These are phyloP conservation scores for Parnassius mnemosyne DNA, from an alignment of 2,888 invertebrate species.

Conservation along the genomic window DNA sequence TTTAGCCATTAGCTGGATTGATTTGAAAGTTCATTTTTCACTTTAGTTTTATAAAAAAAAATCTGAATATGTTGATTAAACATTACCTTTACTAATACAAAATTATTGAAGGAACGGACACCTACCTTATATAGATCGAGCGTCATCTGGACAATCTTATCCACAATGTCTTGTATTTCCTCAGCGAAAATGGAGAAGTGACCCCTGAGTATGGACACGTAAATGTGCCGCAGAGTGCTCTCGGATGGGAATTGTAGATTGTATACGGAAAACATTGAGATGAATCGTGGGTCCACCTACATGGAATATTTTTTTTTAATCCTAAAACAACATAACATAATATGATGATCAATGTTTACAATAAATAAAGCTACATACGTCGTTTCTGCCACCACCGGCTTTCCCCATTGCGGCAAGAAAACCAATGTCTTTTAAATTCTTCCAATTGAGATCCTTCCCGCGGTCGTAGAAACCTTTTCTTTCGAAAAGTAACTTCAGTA, in stretches of 20 bases:
- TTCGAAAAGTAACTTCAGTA: constrained; percentile 94
- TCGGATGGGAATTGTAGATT: constrained; percentile 93
- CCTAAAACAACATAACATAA: too few species aligned
- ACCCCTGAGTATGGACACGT: constrained; percentile 88
- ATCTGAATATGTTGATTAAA: too few species aligned
- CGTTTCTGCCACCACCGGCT: constrained; percentile 94
- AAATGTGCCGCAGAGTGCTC: constrained; percentile 88
- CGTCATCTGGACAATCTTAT: constrained; percentile 87
- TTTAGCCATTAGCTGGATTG: too few species aligned
- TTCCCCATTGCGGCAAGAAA: constrained; percentile 93
- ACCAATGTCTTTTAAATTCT: constrained; percentile 89
- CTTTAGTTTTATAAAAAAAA: too few species aligned
- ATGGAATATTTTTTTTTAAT: too few species aligned
- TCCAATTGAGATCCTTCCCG: constrained; percentile 94
- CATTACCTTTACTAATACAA: too few species aligned
- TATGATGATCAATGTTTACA: not conserved
- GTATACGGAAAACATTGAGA: constrained; percentile 93
- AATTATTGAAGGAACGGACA: not conserved
- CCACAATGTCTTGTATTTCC: constrained; percentile 83
- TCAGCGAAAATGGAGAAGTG: constrained; percentile 86
- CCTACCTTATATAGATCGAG: constrained; percentile 89
- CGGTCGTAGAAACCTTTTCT: constrained; percentile 93
- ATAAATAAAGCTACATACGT: constrained; percentile 57
- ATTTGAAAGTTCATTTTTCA: too few species aligned
- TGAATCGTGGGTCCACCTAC: constrained; percentile 92